phyloP scores from a whole-genome alignment of 2,113 vertebrate species.

The Stercorarius parasiticus region DNA sequence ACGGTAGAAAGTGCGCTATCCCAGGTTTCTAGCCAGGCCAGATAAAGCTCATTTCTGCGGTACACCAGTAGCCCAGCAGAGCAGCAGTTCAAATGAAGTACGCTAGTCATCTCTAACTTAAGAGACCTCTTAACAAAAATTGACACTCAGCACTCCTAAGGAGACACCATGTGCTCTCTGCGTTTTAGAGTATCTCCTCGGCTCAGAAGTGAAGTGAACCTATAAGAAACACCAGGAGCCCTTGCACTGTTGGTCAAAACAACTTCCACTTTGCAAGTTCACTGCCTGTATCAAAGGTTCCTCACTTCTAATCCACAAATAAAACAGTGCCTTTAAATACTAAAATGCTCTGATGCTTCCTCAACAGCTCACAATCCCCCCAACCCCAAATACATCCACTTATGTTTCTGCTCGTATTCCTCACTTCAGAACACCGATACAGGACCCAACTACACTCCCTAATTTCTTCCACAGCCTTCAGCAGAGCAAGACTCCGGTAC shows the following conservation, averaged over 20 bases:
- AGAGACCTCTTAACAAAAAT: neutral
- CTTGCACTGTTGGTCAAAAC: neutral
- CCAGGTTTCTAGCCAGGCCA: conserved; percentile 2
- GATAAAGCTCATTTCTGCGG: neutral
- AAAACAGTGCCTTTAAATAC: neutral
- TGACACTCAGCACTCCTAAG: neutral
- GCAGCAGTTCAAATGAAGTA: neutral
- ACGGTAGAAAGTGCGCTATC: neutral
- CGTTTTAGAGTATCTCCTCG: neutral
- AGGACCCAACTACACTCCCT: neutral
- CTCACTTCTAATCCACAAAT: neutral
- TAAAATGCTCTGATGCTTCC: neutral
- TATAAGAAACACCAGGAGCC: neutral
- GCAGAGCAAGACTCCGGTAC: neutral
- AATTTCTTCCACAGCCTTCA: neutral
- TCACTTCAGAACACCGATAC: neutral
- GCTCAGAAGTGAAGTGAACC: neutral
- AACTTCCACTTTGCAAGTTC: neutral
- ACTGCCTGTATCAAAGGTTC: neutral
- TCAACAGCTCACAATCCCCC: neutral
- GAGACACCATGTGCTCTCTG: neutral
- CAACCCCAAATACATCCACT: neutral
- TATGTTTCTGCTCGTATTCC: neutral
- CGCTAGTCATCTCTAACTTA: neutral
- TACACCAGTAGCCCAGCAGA: neutral